Evolutionary conservation across 53 echinoderm and acorn worm species (phyloP).

Genomic region (Mesocentrotus franciscanus): DNA sequence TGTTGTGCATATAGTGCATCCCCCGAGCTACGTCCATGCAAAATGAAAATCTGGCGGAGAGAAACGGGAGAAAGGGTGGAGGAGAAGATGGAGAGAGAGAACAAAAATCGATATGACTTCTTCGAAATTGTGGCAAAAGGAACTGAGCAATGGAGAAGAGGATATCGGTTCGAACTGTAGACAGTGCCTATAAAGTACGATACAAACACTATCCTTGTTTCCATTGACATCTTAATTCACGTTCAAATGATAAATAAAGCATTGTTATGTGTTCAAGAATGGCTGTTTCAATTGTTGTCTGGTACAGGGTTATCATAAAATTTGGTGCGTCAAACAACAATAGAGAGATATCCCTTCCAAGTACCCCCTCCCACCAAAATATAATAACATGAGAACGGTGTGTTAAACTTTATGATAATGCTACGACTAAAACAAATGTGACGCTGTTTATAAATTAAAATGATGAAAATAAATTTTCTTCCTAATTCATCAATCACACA

Average conservation of each 20-base stretch:
- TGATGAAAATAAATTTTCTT: too few relatives aligned
- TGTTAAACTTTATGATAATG: too few relatives aligned
- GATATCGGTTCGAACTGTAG: background rate
- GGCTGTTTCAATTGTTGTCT: too few relatives aligned
- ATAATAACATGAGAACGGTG: too few relatives aligned
- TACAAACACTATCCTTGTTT: background rate
- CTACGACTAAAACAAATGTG: too few relatives aligned
- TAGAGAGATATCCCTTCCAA: too few relatives aligned
- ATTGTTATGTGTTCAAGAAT: too few relatives aligned
- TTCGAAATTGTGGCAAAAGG: background rate
- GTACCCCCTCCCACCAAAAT: too few relatives aligned
- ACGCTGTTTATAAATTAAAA: too few relatives aligned
- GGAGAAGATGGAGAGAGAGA: background rate
- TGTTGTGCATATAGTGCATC: slow-evolving; percentile 85
- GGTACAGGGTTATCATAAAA: background rate
- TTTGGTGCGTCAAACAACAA: too few relatives aligned
- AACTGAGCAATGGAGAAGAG: background rate
- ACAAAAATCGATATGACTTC: slow-evolving; percentile 6
- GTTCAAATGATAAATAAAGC: too few relatives aligned
- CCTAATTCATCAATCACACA: too few relatives aligned
- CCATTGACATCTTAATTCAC: background rate
- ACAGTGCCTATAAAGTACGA: background rate
- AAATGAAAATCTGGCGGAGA: slow-evolving; percentile 88
- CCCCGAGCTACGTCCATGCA: slow-evolving; percentile 96
- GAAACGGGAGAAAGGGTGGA: background rate